These are phyloP conservation scores for Ischnura elegans DNA, from an alignment of 2,888 invertebrate genomes.

Conservation along the genomic window DNA sequence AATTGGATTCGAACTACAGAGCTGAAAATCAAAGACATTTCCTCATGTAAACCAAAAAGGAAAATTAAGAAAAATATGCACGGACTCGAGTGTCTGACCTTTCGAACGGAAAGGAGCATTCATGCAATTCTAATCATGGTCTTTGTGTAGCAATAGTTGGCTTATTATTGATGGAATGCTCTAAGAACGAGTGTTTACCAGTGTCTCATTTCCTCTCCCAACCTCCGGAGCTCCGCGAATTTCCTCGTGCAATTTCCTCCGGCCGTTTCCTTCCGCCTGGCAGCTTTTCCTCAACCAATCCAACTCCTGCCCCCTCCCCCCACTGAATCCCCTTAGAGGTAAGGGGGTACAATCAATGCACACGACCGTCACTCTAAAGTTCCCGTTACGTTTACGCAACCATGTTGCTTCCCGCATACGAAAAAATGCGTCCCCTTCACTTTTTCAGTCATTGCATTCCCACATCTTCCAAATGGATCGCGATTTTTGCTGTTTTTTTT, in stretches of 20 bases:
- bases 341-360: background rate
- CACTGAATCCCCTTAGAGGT: background rate
- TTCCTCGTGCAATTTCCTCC: background rate
- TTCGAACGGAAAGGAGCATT: too few relatives aligned
- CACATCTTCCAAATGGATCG: background rate
- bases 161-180: background rate
- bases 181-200: background rate
- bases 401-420: background rate
- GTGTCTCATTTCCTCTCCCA: background rate
- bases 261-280: background rate
- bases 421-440: background rate
- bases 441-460: background rate
- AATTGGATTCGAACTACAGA: too few relatives aligned
- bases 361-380: background rate
- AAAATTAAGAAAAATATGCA: too few relatives aligned
- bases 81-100: too few relatives aligned
- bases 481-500: background rate
- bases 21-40: too few relatives aligned
- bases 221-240: background rate
- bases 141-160: too few relatives aligned
- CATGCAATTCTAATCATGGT: too few relatives aligned
- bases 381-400: background rate
- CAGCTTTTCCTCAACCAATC: background rate
- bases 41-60: too few relatives aligned
- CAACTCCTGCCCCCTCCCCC: background rate